A percentile compares a stretch with the other conserved stretches of the same genome.
phyloP scores from a whole-genome alignment of 2,113 vertebrate species.

The Chitala chitala region DNA sequence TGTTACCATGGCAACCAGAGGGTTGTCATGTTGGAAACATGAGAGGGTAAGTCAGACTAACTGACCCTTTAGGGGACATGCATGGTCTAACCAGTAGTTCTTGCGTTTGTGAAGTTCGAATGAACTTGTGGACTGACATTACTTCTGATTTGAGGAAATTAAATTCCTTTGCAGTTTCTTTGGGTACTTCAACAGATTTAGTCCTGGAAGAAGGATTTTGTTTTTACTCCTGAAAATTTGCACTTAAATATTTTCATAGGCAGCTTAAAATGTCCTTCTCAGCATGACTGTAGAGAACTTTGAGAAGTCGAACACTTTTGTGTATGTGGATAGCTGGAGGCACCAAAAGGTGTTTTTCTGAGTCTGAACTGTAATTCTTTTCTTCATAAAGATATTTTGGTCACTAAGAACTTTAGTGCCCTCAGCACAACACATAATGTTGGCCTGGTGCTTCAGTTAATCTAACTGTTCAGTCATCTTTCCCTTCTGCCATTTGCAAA shows the following conservation, averaged over 20 bases:
- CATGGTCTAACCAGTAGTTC: background rate
- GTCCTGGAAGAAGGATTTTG: background rate
- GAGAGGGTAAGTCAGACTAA: background rate
- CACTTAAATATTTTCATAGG: constrained; percentile 7
- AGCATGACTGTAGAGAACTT: background rate
- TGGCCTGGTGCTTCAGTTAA: too few species aligned
- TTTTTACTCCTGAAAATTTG: constrained; percentile 6
- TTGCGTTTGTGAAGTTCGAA: background rate
- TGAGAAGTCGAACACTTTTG: background rate
- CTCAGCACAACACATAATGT: too few species aligned
- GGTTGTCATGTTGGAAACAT: background rate
- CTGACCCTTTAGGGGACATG: background rate
- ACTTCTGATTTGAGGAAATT: background rate
- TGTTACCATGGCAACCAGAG: constrained; percentile 22
- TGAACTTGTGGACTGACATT: background rate
- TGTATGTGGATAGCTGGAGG: background rate
- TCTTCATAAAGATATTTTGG: background rate
- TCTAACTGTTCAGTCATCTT: background rate
- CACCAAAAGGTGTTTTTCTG: background rate
- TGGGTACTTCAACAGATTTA: constrained; percentile 3
- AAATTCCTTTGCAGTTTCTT: constrained; percentile 14
- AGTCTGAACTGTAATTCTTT: background rate
- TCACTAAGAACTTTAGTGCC: background rate
- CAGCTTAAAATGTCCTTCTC: constrained; percentile 4
- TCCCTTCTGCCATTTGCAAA: background rate